These are phyloP conservation scores for Drosophila mimica DNA, from an alignment of 2,888 invertebrate species.

Conservation along the genomic window DNA sequence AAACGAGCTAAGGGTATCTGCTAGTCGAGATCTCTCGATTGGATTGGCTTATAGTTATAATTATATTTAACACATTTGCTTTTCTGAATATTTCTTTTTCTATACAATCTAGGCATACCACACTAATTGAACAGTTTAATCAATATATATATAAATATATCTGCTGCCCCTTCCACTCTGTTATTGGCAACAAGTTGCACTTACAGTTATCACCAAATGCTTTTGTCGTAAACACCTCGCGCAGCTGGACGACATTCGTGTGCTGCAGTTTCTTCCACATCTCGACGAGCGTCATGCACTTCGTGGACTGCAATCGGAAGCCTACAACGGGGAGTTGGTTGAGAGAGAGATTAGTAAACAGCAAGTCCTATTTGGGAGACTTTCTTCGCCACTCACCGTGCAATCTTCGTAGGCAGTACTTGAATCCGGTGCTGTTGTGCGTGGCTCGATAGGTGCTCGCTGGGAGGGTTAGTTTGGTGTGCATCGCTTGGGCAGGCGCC, in stretches of 20 bases:
- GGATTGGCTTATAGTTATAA: neutral
- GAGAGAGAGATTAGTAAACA: neutral
- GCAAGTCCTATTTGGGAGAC: neutral
- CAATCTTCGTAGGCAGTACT: conserved; percentile 94
- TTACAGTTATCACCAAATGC: conserved; percentile 98
- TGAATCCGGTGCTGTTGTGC: conserved; percentile 93
- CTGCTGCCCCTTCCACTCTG: neutral
- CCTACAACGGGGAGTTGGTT: conserved; percentile 85
- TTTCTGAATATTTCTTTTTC: neutral
- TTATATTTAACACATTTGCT: neutral
- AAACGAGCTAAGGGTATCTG: neutral
- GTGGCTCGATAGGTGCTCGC: conserved; percentile 96
- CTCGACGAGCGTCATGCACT: conserved; percentile 94
- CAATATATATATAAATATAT: too few species aligned
- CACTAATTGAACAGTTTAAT: too few species aligned
- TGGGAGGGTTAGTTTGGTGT: conserved; percentile 90
- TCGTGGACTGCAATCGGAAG: conserved; percentile 92
- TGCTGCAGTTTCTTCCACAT: conserved; percentile 98
- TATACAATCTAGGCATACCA: neutral
- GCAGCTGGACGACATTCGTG: conserved; percentile 96
- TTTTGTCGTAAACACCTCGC: conserved; percentile 97
- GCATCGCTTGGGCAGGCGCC: conserved; percentile 86
- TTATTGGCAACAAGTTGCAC: conserved; percentile 77
- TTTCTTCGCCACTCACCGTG: conserved; percentile 87
- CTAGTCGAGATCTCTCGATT: neutral